Evolutionary conservation across 1,140 invertebrate species (phyloP).

Genomic region (Drosophila arawakana): DNA sequence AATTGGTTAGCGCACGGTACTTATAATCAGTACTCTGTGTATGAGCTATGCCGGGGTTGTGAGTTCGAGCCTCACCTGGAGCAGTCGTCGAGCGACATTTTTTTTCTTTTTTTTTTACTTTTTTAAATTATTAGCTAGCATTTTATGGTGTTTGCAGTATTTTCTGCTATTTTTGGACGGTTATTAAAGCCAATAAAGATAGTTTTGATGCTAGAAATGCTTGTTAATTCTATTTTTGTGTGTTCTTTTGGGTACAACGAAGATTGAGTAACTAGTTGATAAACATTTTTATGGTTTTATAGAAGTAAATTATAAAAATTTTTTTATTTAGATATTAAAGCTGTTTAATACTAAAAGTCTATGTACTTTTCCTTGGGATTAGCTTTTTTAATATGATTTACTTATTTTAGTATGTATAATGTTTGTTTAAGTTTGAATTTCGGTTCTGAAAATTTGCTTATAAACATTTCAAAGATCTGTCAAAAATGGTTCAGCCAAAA

Average conservation of each 20-base stretch:
- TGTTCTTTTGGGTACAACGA: neutral
- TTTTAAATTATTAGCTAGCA: neutral
- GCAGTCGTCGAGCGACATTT: conserved; percentile 85
- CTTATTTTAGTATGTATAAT: neutral
- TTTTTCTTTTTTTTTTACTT: conserved; percentile 85
- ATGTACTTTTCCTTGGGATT: neutral
- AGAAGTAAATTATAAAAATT: no score
- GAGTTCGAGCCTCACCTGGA: conserved; percentile 98
- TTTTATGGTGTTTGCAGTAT: neutral
- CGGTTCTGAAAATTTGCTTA: conserved; percentile 42
- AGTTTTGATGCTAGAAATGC: neutral
- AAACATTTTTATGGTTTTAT: neutral
- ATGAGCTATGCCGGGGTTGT: conserved; percentile 97
- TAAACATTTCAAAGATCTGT: conserved; percentile 73
- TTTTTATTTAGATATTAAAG: neutral
- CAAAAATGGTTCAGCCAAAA: conserved; percentile 54
- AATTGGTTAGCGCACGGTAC: conserved; percentile 99
- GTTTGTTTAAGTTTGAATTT: conserved; percentile 8
- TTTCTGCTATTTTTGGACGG: neutral
- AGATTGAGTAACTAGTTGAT: neutral
- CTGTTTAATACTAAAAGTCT: neutral
- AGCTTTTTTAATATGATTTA: neutral
- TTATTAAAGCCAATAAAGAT: neutral
- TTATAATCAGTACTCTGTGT: conserved; percentile 91
- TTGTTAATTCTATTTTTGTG: neutral